Base-by-base conservation (phyloP, 2,797 vertebrate genomes). In the Scomberomorus guttatus region DNA sequence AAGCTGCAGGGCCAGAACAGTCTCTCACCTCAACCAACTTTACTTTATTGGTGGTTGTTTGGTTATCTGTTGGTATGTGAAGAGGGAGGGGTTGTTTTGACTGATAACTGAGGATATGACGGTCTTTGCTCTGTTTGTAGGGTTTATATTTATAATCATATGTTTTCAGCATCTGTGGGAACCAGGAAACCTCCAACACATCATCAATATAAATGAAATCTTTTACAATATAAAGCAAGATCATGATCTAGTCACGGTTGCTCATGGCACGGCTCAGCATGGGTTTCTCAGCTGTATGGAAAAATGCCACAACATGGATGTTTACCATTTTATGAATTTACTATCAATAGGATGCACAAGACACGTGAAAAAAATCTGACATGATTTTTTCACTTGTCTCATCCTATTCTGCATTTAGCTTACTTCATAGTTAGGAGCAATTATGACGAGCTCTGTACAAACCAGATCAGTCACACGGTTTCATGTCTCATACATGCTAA, bases 381-480 rank as follows among this genome's bases (percentile, higher is more conserved):
- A 48, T 32, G 66, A 46, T n/a, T 48, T 55, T 56, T 76, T 42
- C 51, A 34, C 37, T 75, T 42, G 29, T 79, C 61, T 73, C 46
- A 42, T 27, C 59, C 34, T 6, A 14, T 42, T 84, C 24, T 4
- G 46, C 50, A 56, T 89, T 70, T 63, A 61, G 52, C 67, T 65
- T 82, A 15, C 64, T 68, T 76, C 44, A 25, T 50, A 66, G 54
- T 72, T 72, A 25, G 37, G 42, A 39, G 55, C 75, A 80, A 77
- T 85, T 80, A 79, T 37, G 56, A 50, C 27, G 8, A 52, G 58
- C 29, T 42, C 55, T 50, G 50, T 20, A 42, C 54, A 75, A 81
- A 87, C 50, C 8, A 48, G 72, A 84, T 77, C 73, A 72, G 78
- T 80, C 76, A 71, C 61, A 68, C 50, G 52, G 60, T 37, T 32